Conservation (phyloP, 2,113 vertebrate genomes). For the Perca flavescens region DNA sequence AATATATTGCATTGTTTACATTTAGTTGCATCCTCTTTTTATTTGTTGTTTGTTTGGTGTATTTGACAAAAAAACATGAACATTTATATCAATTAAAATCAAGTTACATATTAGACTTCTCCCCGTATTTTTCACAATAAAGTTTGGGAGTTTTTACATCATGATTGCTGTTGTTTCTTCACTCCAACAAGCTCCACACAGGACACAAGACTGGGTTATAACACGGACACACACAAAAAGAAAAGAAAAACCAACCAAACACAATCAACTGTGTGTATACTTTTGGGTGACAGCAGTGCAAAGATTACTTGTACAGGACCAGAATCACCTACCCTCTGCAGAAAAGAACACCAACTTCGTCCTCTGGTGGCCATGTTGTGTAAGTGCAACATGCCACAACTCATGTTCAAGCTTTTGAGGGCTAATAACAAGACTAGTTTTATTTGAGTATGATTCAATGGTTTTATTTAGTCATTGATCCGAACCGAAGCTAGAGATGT, state of each 20-base stretch:
- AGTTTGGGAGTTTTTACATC: neutral
- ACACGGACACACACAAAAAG: neutral
- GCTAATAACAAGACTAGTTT: neutral
- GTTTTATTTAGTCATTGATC: neutral
- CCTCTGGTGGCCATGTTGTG: slow-evolving; percentile 64
- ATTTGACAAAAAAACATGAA: neutral
- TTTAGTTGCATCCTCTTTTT: neutral
- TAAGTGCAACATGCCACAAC: slow-evolving; percentile 26
- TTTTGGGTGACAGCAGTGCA: neutral
- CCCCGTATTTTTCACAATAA: neutral
- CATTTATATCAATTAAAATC: neutral
- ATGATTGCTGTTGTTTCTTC: neutral
- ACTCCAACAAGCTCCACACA: neutral
- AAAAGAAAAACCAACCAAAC: neutral
- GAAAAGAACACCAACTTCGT: slow-evolving; percentile 39
- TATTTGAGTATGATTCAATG: neutral
- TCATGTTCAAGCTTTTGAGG: neutral
- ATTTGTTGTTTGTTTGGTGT: neutral
- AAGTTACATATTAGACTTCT: neutral
- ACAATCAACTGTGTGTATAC: neutral
- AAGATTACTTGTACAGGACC: neutral
- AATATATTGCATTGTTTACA: neutral
- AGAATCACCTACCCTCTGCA: neutral
- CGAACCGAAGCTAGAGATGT: too few relatives aligned
- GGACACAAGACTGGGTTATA: neutral